Evolutionary conservation across 2,888 invertebrate species (phyloP), one percentile per base, ranked within the genome.

Genomic region (Aspidiotus rigidus): DNA sequence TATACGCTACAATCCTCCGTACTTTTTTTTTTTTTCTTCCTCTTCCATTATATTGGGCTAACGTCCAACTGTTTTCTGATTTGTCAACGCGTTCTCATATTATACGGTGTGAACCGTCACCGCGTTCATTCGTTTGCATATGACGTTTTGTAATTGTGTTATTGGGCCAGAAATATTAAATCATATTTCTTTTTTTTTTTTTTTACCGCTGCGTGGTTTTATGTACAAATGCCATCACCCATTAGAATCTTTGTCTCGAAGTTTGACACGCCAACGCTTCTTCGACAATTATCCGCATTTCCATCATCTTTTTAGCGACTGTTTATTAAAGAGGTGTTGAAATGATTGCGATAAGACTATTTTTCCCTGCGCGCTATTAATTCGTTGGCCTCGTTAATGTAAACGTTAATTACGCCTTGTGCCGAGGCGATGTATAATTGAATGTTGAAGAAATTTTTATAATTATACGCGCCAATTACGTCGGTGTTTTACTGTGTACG

Each of bases 251-350:
- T 28, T 28, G 28, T 28, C 28, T 28, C 2, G 28, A 28, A 28
- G 1, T 28, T 28, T 28, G 28, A 28, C 28, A 28, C 28, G 5
- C 28, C 28, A 28, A 28, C 28, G 28, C 28, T 28, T 28, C 15
- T 55, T 9, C 56, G 17, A 55, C 56, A 55, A 55, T 55, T 55
- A 55, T 28, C 28, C 15, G 56, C 56, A 2, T 55, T 55, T 55
- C 16, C 56, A 55, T 64, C 64, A 64, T 64, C 28, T 28, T 55
- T 64, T 64, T 57, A 64, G 55, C 55, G 16, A 64, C 64, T 64
- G 64, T 64, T 64, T 64, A 64, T 64, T 64, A 64, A 64, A 64
- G 55, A 64, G 55, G 54, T 56, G 57, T 56, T 57, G 41, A 64
- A 42, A 16, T 55, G 39, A 40, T 41, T 56, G 56, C 15, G 42